Conservation (phyloP, 2,113 vertebrate species). For the Poeciliopsis retropinna region DNA sequence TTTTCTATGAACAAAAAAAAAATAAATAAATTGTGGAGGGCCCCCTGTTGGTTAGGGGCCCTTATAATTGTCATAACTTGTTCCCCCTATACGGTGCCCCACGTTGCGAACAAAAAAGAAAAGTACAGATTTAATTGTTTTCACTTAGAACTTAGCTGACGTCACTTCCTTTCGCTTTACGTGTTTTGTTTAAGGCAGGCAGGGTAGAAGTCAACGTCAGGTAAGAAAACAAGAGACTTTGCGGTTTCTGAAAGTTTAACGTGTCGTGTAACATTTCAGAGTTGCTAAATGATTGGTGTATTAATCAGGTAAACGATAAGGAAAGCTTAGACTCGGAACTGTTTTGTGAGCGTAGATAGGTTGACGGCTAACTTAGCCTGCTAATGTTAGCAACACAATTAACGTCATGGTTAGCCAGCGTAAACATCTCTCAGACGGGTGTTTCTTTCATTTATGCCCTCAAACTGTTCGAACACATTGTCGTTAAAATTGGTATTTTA, state of each 20-base stretch:
- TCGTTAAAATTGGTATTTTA: neutral
- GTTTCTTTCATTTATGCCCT: neutral
- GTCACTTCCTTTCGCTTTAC: slow-evolving; percentile 32
- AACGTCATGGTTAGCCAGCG: slow-evolving; percentile 7
- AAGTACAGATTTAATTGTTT: no score
- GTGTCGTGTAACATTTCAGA: no score
- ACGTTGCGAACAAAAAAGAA: neutral
- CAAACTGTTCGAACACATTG: neutral
- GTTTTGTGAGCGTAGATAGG: neutral
- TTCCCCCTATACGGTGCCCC: no score
- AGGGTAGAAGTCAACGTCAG: slow-evolving; percentile 47
- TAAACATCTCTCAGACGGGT: neutral
- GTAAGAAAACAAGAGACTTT: slow-evolving; percentile 36
- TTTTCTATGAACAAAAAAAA: no score
- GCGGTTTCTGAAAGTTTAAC: neutral
- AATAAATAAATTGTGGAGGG: no score
- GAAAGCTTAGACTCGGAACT: neutral
- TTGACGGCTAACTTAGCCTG: slow-evolving; percentile 31
- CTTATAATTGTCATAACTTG: no score
- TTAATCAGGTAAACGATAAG: fast-evolving
- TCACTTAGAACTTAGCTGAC: neutral
- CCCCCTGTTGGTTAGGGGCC: no score
- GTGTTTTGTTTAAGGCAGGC: slow-evolving; percentile 58
- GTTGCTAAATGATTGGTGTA: neutral
- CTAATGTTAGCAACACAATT: slow-evolving; percentile 54